Evolutionary conservation across 2,113 vertebrate species (phyloP), one percentile per base, ranked within the genome.

Genomic region (Orthonyx spaldingii): DNA sequence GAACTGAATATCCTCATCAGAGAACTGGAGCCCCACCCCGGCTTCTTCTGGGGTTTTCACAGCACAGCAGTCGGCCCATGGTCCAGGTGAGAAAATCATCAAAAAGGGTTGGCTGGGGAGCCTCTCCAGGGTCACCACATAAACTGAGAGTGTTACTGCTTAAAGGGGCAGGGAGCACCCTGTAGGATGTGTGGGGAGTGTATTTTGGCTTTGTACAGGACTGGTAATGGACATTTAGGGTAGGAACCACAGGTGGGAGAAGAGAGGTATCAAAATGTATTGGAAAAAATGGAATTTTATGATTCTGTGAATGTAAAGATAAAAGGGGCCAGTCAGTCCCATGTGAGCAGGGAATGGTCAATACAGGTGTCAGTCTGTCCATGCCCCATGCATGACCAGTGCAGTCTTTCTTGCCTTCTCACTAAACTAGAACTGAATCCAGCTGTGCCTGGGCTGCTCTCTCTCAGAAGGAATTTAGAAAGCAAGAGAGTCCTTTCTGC

Each of bases 101-200:
- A 27, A 9, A 44, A 41, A 30, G 41, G 5, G 18, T 56, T 66
- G 44, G 7, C 1, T 32, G 52, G 52, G 61, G 80, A 70, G 15
- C 32, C 28, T 57, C 16, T 69, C 18, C 30, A 57, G 30, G 19
- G 32, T 52, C 32, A 15, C 30, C 28, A 10, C 20, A 13, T 27
- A 26, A 53, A 46, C 16, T 33, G 26, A 30, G 59, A 42, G 52
- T 0, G 0, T 50, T 55, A 39, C 70, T 71, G 20, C 20, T 20
- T 60, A 16, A 28, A 81, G 32, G 39, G 23, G 21, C 13, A 32
- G 42, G 59, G 22, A 19, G 10, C 21, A 50, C 26, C 4, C 69
- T 42, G 16, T 27, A 56, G 46, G 14, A 42, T 2, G 0, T 9
- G 20, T 23, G n/a, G 30, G 24, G 81, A 35, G 18, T 21, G 16